Conservation (phyloP, 2,888 invertebrate genomes). For the Osedax frankpressi region DNA sequence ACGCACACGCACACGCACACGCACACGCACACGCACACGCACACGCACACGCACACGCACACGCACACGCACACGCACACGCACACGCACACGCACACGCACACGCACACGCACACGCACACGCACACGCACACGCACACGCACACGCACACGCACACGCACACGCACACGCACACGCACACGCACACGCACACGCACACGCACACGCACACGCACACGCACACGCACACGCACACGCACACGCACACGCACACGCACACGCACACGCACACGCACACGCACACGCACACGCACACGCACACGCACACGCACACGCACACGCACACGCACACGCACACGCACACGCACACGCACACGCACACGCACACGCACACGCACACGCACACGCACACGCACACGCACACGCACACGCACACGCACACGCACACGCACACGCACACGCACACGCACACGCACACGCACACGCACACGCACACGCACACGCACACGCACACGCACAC, state of each 20-base stretch:
- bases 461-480: too few relatives aligned
- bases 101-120: background rate
- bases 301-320: background rate
- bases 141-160: background rate
- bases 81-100: background rate
- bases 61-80: background rate
- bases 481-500: too few relatives aligned
- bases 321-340: too few relatives aligned
- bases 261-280: background rate
- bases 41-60: background rate
- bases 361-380: too few relatives aligned
- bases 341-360: too few relatives aligned
- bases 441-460: too few relatives aligned
- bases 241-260: background rate
- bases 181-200: background rate
- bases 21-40: background rate
- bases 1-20: background rate
- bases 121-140: background rate
- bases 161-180: background rate
- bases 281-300: background rate
- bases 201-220: background rate
- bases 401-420: too few relatives aligned
- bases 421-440: too few relatives aligned
- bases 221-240: background rate
- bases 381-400: too few relatives aligned